Base-by-base conservation (phyloP, 2,888 invertebrate species). In the Trichogramma evanescens region DNA sequence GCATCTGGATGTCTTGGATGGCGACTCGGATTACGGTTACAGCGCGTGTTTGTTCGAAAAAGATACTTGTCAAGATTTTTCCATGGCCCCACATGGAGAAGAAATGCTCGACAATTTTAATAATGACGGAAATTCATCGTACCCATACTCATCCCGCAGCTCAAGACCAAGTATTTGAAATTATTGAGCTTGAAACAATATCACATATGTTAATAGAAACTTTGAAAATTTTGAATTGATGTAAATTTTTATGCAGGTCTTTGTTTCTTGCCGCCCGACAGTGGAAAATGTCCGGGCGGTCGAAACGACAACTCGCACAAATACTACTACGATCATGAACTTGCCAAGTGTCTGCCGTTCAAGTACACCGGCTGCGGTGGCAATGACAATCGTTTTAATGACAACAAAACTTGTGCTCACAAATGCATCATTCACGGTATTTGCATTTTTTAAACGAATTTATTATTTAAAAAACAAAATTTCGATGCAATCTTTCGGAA, bases 291-390 rank as follows among this genome's bases (percentile, higher is more conserved):
- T 8, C 4, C 4, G 0, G n/a, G 54, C 7, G 49, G 26, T 0
- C 7, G 5, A 1, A 45, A 48, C 5, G 49, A 51, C 4, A 54
- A 58, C 41, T 57, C 57, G 26, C 5, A 13, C 7, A 61, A 46
- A 44, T 54, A 52, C 38, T 54, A 59, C 42, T 63, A 56, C 46
- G 41, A 57, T 4, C 1, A 38, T 4, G 42, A n/a, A 1, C 4
- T 13, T 3, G 45, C 39, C n/a, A 45, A 13, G 4, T 63, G 63
- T n/a, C 3, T 40, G 6, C 4, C 10, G 0, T 63, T 63, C 10
- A 9, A n/a, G 3, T 63, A 63, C 38, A 41, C 48, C 5, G 63
- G 63, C 9, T 63, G 63, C 6, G 57, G 44, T 5, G 63, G 63
- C 4, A 63, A 63, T 41, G 46, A 50, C 0, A 63, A 63, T 42